These are phyloP conservation scores for Holcopasites calliopsidis DNA, from an alignment of 1,140 invertebrate genomes.

Conservation along the genomic window DNA sequence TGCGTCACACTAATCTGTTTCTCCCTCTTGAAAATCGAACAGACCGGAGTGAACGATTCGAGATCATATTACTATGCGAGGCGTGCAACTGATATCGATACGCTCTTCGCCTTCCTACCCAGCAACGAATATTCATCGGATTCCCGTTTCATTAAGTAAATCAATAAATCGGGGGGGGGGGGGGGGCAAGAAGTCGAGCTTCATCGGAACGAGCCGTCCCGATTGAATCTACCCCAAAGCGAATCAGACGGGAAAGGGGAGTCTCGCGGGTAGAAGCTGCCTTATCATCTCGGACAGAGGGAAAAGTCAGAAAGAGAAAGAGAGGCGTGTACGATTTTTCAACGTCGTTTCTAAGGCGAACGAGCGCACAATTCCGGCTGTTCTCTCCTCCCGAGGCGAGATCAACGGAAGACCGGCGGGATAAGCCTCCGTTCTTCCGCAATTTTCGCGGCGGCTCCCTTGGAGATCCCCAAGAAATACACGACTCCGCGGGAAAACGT, in stretches of 20 bases:
- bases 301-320: neutral
- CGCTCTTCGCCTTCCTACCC: too few relatives aligned
- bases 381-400: neutral
- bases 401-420: neutral
- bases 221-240: neutral
- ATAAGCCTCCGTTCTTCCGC: conserved; percentile 26
- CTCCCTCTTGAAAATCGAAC: too few relatives aligned
- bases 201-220: too few relatives aligned
- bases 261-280: neutral
- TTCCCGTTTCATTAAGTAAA: too few relatives aligned
- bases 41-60: too few relatives aligned
- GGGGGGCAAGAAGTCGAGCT: too few relatives aligned
- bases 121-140: neutral
- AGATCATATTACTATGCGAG: too few relatives aligned
- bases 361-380: neutral
- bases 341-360: conserved; percentile 29
- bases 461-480: conserved; percentile 36
- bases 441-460: conserved; percentile 36
- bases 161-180: too few relatives aligned
- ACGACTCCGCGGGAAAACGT: conserved; percentile 15
- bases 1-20: too few relatives aligned
- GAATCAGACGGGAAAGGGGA: neutral
- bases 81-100: too few relatives aligned
- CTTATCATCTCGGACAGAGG: conserved; percentile 12
- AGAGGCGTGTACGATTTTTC: conserved; percentile 32